Percentiles rank a stretch among this genome's conserved stretches.
Conservation (phyloP, 2,797 vertebrate genomes). For the Brotula barbata region DNA sequence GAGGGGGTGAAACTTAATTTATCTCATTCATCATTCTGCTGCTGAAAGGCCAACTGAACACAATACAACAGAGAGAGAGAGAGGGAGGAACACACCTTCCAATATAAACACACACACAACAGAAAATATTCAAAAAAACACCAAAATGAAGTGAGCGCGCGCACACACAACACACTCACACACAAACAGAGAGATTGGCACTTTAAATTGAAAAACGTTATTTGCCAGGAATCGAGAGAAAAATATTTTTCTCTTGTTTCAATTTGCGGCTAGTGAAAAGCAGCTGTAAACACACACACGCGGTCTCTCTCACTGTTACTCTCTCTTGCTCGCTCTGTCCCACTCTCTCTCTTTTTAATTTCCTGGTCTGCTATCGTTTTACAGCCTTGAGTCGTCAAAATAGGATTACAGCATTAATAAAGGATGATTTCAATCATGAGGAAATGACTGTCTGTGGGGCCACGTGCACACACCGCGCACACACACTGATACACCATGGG, state of each 20-base stretch:
- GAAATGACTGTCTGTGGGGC: slow-evolving; percentile 36
- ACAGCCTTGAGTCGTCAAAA: slow-evolving; percentile 66
- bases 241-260: slow-evolving; percentile 2
- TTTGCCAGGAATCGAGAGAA: slow-evolving; percentile 4
- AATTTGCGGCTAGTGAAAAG: slow-evolving; percentile 1
- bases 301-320: background rate
- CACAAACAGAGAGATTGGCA: background rate
- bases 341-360: slow-evolving; percentile 60
- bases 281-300: slow-evolving; percentile 11
- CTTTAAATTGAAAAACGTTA: background rate
- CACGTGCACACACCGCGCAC: slow-evolving; percentile 22
- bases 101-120: slow-evolving; percentile 17
- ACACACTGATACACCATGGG: slow-evolving; percentile 25
- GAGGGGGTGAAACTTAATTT: no score
- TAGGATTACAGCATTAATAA: slow-evolving; percentile 73
- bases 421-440: slow-evolving; percentile 55
- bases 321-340: slow-evolving; percentile 4
- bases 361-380: slow-evolving; percentile 71
- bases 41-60: slow-evolving; percentile 25
- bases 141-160: background rate
- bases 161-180: no score
- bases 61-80: no score
- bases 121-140: background rate
- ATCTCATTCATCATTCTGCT: slow-evolving; percentile 28
- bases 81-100: slow-evolving; percentile 21